A percentile compares a stretch with the other conserved stretches of the same genome.
phyloP scores from a whole-genome alignment of 92 coral and sea anemone species.

The Phenganax subtilis region DNA sequence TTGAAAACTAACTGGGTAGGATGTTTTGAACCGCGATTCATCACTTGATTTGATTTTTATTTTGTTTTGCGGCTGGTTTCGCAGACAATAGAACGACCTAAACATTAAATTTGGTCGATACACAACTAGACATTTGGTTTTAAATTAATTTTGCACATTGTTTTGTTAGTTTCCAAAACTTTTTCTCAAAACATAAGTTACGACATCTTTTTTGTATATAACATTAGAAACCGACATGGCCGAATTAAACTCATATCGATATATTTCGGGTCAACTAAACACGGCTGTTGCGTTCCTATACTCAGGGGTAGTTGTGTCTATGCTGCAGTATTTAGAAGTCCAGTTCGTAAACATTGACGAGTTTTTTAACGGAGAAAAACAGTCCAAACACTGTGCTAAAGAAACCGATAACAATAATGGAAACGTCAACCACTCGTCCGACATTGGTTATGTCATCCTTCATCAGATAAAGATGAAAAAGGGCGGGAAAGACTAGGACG shows the following conservation, averaged over 20 bases:
- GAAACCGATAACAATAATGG: conserved; percentile 79
- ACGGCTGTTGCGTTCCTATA: not conserved
- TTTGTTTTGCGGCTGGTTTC: not conserved
- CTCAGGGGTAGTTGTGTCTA: not conserved
- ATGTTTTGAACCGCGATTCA: not conserved
- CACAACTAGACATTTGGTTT: not conserved
- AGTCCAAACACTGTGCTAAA: conserved; percentile 83
- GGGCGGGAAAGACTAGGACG: conserved; percentile 80
- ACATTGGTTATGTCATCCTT: conserved; percentile 61
- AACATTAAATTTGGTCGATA: not conserved
- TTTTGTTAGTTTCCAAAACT: conserved; percentile 9
- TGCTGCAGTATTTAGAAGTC: conserved; percentile 11
- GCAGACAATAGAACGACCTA: not conserved
- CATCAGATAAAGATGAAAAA: conserved; percentile 75
- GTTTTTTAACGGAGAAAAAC: conserved; percentile 74
- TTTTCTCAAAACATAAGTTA: not conserved
- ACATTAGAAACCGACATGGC: too few species aligned
- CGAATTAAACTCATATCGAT: too few species aligned
- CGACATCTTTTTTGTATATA: not conserved
- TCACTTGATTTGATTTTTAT: not conserved
- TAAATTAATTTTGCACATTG: not conserved
- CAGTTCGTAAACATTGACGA: conserved; percentile 56
- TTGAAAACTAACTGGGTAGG: conserved; percentile 49
- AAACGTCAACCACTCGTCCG: conserved; percentile 68
- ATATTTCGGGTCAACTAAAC: too few species aligned